Percentiles rank a stretch among this genome's conserved stretches.
These are phyloP conservation scores for Phocoena phocoena DNA, from an alignment of 2,113 vertebrate genomes.

Conservation along the genomic window DNA sequence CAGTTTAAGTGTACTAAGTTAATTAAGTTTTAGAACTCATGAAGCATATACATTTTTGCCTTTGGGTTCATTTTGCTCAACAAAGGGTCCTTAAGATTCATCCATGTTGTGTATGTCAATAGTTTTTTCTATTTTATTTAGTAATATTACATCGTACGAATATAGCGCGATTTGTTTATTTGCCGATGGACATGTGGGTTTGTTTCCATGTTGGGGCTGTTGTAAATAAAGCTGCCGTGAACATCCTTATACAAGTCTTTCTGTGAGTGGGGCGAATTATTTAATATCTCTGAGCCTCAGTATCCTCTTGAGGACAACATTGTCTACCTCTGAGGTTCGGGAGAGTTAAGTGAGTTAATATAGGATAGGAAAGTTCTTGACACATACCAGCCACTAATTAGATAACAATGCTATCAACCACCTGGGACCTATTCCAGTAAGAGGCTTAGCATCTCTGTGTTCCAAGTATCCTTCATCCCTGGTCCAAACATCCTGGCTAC, in stretches of 20 bases:
- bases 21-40: background rate
- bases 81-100: background rate
- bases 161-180: background rate
- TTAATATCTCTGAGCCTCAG: background rate
- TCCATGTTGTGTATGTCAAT: background rate
- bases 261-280: background rate
- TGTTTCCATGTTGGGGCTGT: background rate
- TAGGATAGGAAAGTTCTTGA: background rate
- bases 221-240: background rate
- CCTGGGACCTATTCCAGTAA: background rate
- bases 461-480: conserved; percentile 21
- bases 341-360: background rate
- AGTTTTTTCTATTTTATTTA: background rate
- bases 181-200: background rate
- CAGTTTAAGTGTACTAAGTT: background rate
- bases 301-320: background rate
- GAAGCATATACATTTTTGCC: background rate
- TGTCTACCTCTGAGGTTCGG: background rate
- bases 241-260: background rate
- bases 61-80: background rate
- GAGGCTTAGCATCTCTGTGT: conserved; percentile 24
- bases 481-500: background rate
- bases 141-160: background rate
- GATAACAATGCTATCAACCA: background rate
- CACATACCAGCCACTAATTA: background rate